These are phyloP conservation scores for Anthoscopus minutus DNA, from an alignment of 2,113 vertebrate genomes.

Conservation along the genomic window DNA sequence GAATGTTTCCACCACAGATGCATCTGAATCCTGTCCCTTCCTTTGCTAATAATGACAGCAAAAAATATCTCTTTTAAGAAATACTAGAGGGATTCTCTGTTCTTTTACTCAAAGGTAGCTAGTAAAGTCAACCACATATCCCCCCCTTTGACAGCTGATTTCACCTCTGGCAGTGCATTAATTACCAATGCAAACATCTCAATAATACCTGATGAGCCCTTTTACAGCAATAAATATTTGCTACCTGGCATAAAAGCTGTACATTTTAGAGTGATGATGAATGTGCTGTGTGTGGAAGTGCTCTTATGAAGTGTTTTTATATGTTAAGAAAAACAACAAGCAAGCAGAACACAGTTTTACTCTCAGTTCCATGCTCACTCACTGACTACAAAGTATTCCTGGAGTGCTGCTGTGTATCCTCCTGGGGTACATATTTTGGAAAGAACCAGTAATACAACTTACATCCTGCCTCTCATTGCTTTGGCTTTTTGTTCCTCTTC, in stretches of 20 bases:
- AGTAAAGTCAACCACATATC: background rate
- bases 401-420: background rate
- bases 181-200: background rate
- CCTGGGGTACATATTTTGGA: background rate
- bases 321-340: background rate
- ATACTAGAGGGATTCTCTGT: background rate
- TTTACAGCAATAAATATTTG: background rate
- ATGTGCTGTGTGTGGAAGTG: background rate
- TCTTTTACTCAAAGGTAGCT: background rate
- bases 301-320: background rate
- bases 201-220: background rate
- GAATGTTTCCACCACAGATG: background rate
- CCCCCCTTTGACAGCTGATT: background rate
- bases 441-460: constrained; percentile 62
- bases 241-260: background rate
- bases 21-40: background rate
- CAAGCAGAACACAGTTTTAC: background rate
- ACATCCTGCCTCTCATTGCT: constrained; percentile 95
- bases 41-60: background rate
- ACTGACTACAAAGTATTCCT: background rate
- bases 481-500: constrained; percentile 94
- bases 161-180: background rate
- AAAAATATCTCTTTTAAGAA: background rate
- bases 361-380: background rate
- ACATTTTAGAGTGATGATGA: background rate